Base-by-base conservation (phyloP, 2,113 vertebrate genomes). In the Irena cyanogastra region DNA sequence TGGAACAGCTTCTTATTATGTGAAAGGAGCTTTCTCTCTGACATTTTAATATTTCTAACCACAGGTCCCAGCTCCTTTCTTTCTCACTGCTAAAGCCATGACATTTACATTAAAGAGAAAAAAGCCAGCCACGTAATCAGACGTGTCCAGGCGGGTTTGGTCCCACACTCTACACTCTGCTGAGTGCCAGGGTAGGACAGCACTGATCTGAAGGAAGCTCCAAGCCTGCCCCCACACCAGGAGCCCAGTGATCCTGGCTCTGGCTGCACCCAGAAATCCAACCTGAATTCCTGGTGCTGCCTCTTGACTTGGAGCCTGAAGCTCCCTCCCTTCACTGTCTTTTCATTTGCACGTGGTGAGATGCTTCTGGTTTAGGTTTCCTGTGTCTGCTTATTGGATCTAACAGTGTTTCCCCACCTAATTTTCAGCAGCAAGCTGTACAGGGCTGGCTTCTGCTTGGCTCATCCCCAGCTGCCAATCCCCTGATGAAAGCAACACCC, bases 271-370 rank as follows among this genome's bases (percentile, higher is more conserved):
- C 13, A 19, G 30, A 27, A 47, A 23, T 16, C 4, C 14, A 10
- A 1, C 27, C 5, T n/a, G n/a, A n/a, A 4, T 23, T 37, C 45
- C 77, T 15, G 19, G 3, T 0, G 1, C 6, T 4, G 7, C 8
- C 56, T 50, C 52, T 35, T 45, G 49, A 65, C 44, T 65, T 19
- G 9, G 26, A 42, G 64, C 16, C 28, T 2, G 0, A 59, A 54
- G 23, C 45, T 53, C 18, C 23, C 39, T 50, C 54, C 59, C 31
- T 50, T 65, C 3, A 0, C 15, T 47, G 1, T 10, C 35, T 33
- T 94, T 84, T 75, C n/a, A 96, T 95, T 91, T 89, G 30, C 84
- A 87, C 47, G 17, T 0, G 4, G 47, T n/a, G 70, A 88, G 56
- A 16, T 22, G 8, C 7, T 35, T 35, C 61, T 31, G 22, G 35